Percentiles rank a stretch among this genome's conserved stretches.
Conservation (phyloP, 2,888 invertebrate species). For the Schizaphis graminum region DNA sequence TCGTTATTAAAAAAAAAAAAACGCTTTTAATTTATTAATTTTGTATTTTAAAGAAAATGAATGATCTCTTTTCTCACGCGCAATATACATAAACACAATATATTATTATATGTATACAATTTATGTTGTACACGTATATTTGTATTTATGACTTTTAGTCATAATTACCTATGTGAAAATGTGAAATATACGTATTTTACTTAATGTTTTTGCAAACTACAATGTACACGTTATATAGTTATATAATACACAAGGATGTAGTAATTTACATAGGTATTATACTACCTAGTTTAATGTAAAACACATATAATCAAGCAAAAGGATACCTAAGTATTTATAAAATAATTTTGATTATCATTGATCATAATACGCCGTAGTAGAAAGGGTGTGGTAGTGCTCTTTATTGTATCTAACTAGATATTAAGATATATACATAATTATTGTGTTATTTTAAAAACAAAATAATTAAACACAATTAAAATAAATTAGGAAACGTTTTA, state of each 20-base stretch:
- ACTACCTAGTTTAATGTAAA: not conserved
- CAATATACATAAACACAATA: not conserved
- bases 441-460: not conserved
- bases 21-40: not conserved
- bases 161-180: not conserved
- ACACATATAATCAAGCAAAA: not conserved
- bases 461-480: not conserved
- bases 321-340: too few species aligned
- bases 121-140: not conserved
- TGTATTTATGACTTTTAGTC: not conserved
- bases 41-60: not conserved
- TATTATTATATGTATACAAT: not conserved
- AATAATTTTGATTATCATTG: not conserved
- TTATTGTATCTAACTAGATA: not conserved
- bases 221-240: not conserved
- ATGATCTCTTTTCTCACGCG: not conserved
- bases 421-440: too few species aligned
- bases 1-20: not conserved
- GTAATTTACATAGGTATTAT: not conserved
- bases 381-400: not conserved
- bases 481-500: not conserved
- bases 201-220: slow-evolving; percentile 7
- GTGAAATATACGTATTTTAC: not conserved
- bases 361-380: not conserved
- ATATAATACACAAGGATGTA: not conserved